Base-by-base conservation (phyloP, 2,888 invertebrate genomes). In the Idaea aversata region DNA sequence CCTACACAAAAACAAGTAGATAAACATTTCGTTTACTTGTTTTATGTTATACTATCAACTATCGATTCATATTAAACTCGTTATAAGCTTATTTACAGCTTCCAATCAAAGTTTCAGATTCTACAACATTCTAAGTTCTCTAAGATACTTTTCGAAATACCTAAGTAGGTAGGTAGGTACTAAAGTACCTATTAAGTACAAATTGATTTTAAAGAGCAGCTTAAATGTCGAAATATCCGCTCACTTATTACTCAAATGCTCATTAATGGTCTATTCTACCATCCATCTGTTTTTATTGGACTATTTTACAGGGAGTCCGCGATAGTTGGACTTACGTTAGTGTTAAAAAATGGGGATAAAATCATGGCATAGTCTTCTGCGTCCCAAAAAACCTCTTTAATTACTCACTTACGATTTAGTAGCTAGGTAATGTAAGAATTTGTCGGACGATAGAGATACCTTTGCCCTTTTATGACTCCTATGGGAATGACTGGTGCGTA, bases 201-300 rank as follows among this genome's bases (percentile, higher is more conserved):
- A 47, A 38, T 63, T 61, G 66, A 67, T 63, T 64, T 65, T 68
- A 68, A 38, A 15, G 62, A 62, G 57, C 34, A 57, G 34, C 4
- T 57, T 34, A 58, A 58, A 36, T 13, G 61, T 60, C 61, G 36
- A 36, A 16, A 34, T 59, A 63, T 34, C 57, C 34, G 15, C 47
- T 60, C 38, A 61, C 34, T 25, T 34, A 25, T 58, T 5, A 35
- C 47, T 47, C 10, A 47, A 10, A 47, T 10, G 7, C 47, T 47
- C 10, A 47, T 47, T 47, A 47, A 13, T 47, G 36, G 36, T 36
- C 5, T 4, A 36, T 47, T 47, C 47, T 47, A 7, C 7, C 7
- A 7, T 7, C 47, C 47, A 47, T 47, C 47, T 47, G 47, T 47
- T 47, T 47, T 47, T 47, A 47, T 47, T 47, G 47, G 47, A 47